Percentiles rank a stretch among this genome's conserved stretches.
Evolutionary conservation across 2,113 vertebrate species (phyloP).

Genomic region (Hypomesus transpacificus): DNA sequence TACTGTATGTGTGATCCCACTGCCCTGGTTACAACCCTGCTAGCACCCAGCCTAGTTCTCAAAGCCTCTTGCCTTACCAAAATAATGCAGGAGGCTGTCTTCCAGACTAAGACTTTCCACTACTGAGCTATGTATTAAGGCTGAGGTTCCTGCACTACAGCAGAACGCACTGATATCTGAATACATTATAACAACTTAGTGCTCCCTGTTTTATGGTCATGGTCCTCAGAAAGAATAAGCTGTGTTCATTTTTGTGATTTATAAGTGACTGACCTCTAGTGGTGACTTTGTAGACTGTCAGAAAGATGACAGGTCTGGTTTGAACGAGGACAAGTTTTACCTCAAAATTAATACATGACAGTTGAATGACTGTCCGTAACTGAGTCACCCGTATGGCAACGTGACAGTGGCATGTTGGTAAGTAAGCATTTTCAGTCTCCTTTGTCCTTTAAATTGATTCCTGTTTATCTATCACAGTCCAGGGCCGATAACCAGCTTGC

Average conservation of each 20-base stretch:
- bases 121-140: background rate
- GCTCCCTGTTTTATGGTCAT: background rate
- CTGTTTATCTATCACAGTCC: too few species aligned
- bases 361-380: too few species aligned
- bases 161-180: background rate
- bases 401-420: too few species aligned
- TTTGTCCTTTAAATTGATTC: too few species aligned
- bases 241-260: background rate
- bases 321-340: background rate
- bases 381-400: too few species aligned
- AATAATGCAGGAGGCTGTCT: background rate
- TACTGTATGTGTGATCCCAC: too few species aligned
- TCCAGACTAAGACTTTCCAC: background rate
- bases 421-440: too few species aligned
- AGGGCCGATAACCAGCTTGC: too few species aligned
- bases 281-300: slow-evolving; percentile 14
- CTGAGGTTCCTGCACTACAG: slow-evolving; percentile 4
- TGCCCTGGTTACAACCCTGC: too few species aligned
- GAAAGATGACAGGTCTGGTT: background rate
- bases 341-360: background rate
- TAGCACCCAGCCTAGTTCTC: background rate
- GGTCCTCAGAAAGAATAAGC: background rate
- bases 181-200: background rate
- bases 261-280: slow-evolving; percentile 60
- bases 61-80: background rate